Conservation (phyloP, 1,140 invertebrate species). For the Pomacea maculata region DNA sequence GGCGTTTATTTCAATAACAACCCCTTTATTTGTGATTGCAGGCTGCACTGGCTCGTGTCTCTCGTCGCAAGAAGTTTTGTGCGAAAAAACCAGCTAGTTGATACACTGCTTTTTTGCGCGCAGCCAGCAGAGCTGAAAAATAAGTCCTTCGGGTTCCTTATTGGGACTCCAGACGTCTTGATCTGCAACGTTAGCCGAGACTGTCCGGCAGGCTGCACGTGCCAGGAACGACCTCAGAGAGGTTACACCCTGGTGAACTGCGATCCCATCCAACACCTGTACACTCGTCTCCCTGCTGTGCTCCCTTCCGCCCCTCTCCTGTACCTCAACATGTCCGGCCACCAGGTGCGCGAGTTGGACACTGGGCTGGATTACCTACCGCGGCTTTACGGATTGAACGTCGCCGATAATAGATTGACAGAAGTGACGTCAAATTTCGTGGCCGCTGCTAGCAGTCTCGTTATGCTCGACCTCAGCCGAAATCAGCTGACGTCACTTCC, state of each 20-base stretch:
- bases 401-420: background rate
- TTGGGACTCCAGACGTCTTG: background rate
- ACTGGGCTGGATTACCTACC: background rate
- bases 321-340: slow-evolving; percentile 2
- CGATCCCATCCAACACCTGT: background rate
- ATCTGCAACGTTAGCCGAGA: slow-evolving; percentile 12
- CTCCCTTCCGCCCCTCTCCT: background rate
- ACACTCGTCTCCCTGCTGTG: background rate
- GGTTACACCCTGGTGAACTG: slow-evolving; percentile 3
- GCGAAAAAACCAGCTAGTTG: too few species aligned
- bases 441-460: background rate
- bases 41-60: background rate
- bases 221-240: slow-evolving; percentile 3
- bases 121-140: background rate
- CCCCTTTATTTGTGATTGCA: background rate
- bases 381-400: background rate
- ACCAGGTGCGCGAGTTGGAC: background rate
- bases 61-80: background rate
- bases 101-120: background rate
- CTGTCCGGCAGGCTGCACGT: slow-evolving; percentile 9
- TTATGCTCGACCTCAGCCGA: background rate
- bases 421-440: background rate
- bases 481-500: slow-evolving; percentile 1
- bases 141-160: background rate
- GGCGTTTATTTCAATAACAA: background rate